Evolutionary conservation across 2,888 invertebrate species (phyloP), one percentile per base, ranked within the genome.

Genomic region (Matsumyia berberina): DNA sequence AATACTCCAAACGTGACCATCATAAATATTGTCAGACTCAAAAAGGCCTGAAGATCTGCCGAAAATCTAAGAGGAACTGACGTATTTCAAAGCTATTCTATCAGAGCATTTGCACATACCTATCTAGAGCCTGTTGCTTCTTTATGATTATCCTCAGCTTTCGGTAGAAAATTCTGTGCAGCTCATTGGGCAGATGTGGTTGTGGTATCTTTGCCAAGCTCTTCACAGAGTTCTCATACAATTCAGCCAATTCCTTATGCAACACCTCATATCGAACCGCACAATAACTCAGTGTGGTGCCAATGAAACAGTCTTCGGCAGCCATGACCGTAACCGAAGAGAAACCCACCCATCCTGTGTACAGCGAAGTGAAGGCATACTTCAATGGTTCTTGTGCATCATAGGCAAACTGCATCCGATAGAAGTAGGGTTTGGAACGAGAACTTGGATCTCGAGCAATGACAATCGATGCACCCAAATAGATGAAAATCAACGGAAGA

Each of bases 351-450:
- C 82, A 82, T 12, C 82, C 72, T 1, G 82, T 82, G 33, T 72
- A 78, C 1, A 82, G 9, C 9, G 51, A 60, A 0, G 80, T 80
- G 19, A 80, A 39, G 6, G 44, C 74, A 19, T 80, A 80, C 69
- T 17, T 69, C 57, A 55, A 69, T 19, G 87, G 86, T 6, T 57
- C 81, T 46, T 87, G 87, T 6, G 87, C 86, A 11, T 87, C 86
- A 42, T 87, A 87, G 39, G 46, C 55, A 55, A 87, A 87, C 7
- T 82, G 67, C 87, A 86, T 83, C 12, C 82, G 81, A 60, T 86
- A 87, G 37, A 87, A 70, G 24, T 86, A 87, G 0, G 87, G 87
- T n/a, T 87, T 87, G 0, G 72, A 39, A 0, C 35, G 74, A 5
- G 86, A 86, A 33, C 44, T 24, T 0, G 77, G 77, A 39, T 77